These are phyloP conservation scores for Eriosoma lanigerum DNA, from an alignment of 1,140 invertebrate species.

Conservation along the genomic window DNA sequence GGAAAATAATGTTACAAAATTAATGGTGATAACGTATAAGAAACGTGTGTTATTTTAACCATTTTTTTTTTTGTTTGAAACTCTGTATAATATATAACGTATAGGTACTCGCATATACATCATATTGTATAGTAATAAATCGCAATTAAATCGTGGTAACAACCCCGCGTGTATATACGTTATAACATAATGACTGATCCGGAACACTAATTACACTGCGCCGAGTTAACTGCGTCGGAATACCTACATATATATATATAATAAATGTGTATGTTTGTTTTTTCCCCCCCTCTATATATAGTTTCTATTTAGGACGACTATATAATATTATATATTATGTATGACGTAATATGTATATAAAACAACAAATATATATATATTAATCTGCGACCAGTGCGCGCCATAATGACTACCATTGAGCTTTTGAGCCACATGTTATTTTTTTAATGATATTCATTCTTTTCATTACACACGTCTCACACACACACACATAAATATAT, in stretches of 20 bases:
- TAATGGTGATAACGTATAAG: too few species aligned
- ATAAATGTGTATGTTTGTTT: too few species aligned
- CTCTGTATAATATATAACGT: too few species aligned
- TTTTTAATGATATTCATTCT: constrained; percentile 13
- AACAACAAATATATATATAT: background rate
- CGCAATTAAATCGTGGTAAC: background rate
- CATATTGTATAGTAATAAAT: background rate
- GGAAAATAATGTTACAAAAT: too few species aligned
- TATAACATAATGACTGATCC: too few species aligned
- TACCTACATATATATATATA: background rate
- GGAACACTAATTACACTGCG: background rate
- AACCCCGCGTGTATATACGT: background rate
- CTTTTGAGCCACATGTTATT: constrained; percentile 12
- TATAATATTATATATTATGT: background rate
- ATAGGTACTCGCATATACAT: too few species aligned
- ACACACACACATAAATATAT: background rate
- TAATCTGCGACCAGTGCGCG: background rate
- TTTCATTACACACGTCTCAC: background rate
- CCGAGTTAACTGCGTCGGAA: background rate
- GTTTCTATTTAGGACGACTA: background rate
- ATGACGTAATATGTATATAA: too few species aligned
- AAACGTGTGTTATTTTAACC: too few species aligned
- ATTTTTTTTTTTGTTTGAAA: too few species aligned
- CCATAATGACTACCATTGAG: constrained; percentile 15
- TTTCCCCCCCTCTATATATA: background rate